Base-by-base conservation (phyloP, 2,888 invertebrate genomes). In the Operophtera brumata region DNA sequence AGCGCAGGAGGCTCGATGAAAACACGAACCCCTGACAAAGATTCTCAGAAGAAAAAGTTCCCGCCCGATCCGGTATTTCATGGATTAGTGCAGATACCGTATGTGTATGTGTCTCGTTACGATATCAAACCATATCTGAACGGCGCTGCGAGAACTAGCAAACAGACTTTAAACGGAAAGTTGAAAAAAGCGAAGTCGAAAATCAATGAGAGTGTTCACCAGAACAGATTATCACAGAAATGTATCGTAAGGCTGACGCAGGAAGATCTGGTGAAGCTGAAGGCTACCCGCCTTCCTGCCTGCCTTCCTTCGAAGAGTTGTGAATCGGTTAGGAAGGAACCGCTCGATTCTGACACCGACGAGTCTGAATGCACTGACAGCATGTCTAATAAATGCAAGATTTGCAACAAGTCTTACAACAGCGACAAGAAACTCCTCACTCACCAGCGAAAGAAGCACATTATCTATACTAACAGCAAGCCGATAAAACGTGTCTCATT, bases 401-500 rank as follows among this genome's bases (percentile, higher is more conserved):
- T 86, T 32, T 88, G 88, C 60, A 69, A 75, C 2, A 88, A 87
- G 62, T 61, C 66, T 0, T 88, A 86, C 54, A 67, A 75, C 0
- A 80, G 70, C 26, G 75, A 77, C 28, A 84, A 77, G 30, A 84
- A 80, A 43, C 59, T 87, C 0, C 57, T 71, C 1, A 85, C 83
- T 32, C 89, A 88, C 44, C 74, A 78, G 26, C 67, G 73, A 28
- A 84, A 80, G 4, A 86, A 87, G 34, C 89, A 89, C 51, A 79
- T 80, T 66, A 73, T 86, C 8, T 69, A 82, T 0, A 79, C 75
- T 28, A 72, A 74, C 10, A 62, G 53, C 0, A 85, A 83, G 45
- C 66, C 79, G 0, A 80, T 70, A 41, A 89, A 88, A 41, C 69
- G 76, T 1, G 89, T 90, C 0, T 86, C 86, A 0, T 89, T 90